These are phyloP conservation scores for Eupithecia dodoneata DNA, from an alignment of 2,888 invertebrate species.

Conservation along the genomic window DNA sequence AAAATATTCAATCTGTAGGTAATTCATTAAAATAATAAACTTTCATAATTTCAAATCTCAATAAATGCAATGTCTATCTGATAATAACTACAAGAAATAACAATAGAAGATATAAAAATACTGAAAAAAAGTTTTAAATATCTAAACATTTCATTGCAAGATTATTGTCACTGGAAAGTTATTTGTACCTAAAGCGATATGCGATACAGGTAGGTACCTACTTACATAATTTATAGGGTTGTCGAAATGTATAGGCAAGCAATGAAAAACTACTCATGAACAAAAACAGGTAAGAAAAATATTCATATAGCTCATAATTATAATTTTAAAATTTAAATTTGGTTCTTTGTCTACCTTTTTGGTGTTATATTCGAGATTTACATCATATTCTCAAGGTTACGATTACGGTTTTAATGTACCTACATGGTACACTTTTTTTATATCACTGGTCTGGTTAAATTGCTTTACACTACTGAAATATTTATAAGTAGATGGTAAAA, in stretches of 20 bases:
- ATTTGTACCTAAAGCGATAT: neutral
- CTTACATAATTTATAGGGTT: neutral
- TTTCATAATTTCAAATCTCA: neutral
- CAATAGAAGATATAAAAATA: neutral
- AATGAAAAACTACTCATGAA: neutral
- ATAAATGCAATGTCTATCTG: neutral
- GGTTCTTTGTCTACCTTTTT: neutral
- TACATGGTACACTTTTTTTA: neutral
- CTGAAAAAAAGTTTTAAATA: neutral
- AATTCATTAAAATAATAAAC: neutral
- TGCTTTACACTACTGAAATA: neutral
- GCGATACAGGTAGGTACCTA: neutral
- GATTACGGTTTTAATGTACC: neutral
- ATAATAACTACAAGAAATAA: neutral
- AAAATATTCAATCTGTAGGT: neutral
- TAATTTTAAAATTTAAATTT: neutral
- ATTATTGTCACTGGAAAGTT: neutral
- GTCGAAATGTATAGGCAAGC: neutral
- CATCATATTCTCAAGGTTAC: neutral
- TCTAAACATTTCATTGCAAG: neutral
- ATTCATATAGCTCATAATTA: neutral
- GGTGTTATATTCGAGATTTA: conserved; percentile 13
- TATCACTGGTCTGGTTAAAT: neutral
- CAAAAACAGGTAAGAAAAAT: neutral
- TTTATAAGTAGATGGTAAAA: neutral